phyloP scores from a whole-genome alignment of 2,113 vertebrate species.

The Verasper variegatus region DNA sequence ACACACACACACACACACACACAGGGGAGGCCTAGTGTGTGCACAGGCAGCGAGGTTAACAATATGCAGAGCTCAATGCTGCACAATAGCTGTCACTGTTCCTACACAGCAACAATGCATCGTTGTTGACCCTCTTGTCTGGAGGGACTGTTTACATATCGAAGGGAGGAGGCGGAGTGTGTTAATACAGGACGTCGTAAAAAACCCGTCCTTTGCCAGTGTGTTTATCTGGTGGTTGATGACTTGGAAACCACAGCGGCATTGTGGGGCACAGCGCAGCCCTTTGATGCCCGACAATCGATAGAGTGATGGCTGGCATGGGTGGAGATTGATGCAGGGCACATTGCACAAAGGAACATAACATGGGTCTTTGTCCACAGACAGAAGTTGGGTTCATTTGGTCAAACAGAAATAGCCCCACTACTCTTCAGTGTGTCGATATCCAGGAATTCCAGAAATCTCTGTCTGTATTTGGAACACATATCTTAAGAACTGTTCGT shows the following conservation, averaged over 20 bases:
- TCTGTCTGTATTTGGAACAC: no score
- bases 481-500: no score
- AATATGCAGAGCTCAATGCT: neutral
- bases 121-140: constrained; percentile 47
- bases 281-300: constrained; percentile 56
- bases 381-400: neutral
- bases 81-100: constrained; percentile 58
- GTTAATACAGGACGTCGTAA: constrained; percentile 55
- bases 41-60: constrained; percentile 5
- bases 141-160: constrained; percentile 46
- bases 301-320: constrained; percentile 45
- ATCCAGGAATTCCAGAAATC: no score
- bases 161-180: neutral
- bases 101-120: constrained; percentile 50
- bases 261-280: constrained; percentile 59
- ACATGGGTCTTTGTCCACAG: constrained; percentile 15
- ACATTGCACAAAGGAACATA: constrained; percentile 61
- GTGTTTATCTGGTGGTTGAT: constrained; percentile 45
- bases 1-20: neutral
- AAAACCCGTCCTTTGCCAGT: constrained; percentile 35
- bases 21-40: neutral
- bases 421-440: no score
- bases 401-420: no score
- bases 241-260: constrained; percentile 57
- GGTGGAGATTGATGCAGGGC: constrained; percentile 36